Percentiles rank a stretch among this genome's conserved stretches.
phyloP scores from a whole-genome alignment of 2,113 vertebrate species.

The Nanorana parkeri region DNA sequence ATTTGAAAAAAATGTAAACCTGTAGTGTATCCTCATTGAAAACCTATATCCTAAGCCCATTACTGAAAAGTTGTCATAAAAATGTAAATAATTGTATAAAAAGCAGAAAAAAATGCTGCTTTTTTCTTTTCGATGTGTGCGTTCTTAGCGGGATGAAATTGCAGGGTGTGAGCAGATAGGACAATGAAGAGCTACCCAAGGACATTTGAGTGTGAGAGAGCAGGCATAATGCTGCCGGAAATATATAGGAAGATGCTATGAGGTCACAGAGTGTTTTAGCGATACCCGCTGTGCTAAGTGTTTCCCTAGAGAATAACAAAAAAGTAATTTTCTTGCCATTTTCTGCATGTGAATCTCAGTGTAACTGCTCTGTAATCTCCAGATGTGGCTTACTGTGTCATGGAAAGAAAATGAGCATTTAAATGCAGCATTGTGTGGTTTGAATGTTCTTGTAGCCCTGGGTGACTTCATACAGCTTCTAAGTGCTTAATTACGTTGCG shows the following conservation, averaged over 20 bases:
- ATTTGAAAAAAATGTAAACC: no score
- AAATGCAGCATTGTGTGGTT: no score
- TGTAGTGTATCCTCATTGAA: no score
- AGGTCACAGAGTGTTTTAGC: conserved; percentile 10
- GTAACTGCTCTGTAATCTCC: not conserved
- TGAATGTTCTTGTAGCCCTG: no score
- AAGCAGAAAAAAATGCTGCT: no score
- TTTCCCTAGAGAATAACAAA: conserved; percentile 8
- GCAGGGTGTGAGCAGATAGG: not conserved
- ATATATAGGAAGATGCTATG: conserved; percentile 23
- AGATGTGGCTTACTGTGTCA: not conserved
- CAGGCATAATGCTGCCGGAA: conserved; percentile 13
- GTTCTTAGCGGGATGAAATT: not conserved
- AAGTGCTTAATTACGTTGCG: no score
- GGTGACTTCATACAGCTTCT: no score
- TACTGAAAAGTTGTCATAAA: no score
- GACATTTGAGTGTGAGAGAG: conserved; percentile 1
- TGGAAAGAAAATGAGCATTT: not conserved
- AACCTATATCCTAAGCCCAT: no score
- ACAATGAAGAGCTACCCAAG: not conserved
- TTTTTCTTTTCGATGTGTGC: no score
- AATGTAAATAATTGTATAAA: no score
- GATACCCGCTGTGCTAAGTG: conserved; percentile 25
- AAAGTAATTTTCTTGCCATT: conserved; percentile 36
- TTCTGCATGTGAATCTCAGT: conserved; percentile 8